Evolutionary conservation across 2,888 invertebrate species (phyloP), one percentile per base, ranked within the genome.

Genomic region (Invenusta paracnida): DNA sequence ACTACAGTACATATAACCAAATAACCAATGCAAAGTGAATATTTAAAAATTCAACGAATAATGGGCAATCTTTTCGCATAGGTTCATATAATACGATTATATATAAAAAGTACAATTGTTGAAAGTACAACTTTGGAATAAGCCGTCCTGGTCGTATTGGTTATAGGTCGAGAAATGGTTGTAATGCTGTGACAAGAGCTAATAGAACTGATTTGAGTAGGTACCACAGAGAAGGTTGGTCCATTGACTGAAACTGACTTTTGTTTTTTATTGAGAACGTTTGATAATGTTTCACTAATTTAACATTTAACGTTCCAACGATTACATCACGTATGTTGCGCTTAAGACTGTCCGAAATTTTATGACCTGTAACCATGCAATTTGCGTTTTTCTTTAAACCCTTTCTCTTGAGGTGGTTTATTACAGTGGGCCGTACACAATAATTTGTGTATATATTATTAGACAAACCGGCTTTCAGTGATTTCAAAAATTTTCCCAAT

Each of bases 231-330:
- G 27, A 23, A 23, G 73, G 73, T 23, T 73, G 27, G 73, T 13
- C 27, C 11, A n/a, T n/a, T n/a, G n/a, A 73, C 17, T 73, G 73
- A 73, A 23, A 13, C 2, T 73, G 73, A 73, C 17, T 17, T 11
- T 48, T 48, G 17, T 73, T 73, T 73, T 73, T 25, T 73, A 73
- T 73, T 73, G 73, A 73, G 73, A 73, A 73, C 11, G 73, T 73
- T 73, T 73, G 73, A 73, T 23, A 73, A 73, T 73, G 73, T 73
- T 73, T 73, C 73, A 73, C 73, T 73, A 73, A 73, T 73, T 73
- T 73, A 23, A 73, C 25, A 73, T 73, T 73, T 73, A 73, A 23
- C 73, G 23, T 73, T 73, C 73, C 73, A 73, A 73, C 73, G 48
- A 73, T n/a, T n/a, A n/a, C n/a, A n/a, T 73, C 73, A 23, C 73